phyloP scores from a whole-genome alignment of 2,797 vertebrate species.

The Synanceia verrucosa region DNA sequence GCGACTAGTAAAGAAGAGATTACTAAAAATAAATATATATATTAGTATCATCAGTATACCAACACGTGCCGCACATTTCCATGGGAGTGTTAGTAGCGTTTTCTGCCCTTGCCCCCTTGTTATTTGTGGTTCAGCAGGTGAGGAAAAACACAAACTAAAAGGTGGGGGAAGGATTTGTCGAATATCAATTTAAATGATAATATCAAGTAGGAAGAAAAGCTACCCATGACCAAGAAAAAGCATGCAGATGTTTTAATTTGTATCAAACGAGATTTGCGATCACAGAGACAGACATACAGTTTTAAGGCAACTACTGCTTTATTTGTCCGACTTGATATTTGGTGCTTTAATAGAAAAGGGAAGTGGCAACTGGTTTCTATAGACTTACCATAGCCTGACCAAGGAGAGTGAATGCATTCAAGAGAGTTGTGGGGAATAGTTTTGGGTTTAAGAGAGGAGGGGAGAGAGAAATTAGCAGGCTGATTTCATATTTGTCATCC shows the following conservation, averaged over 20 bases:
- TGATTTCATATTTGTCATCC: constrained; percentile 62
- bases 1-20: not conserved
- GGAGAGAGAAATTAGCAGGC: constrained; percentile 77
- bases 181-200: constrained; percentile 20
- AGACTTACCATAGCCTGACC: constrained; percentile 98
- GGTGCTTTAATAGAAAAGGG: constrained; percentile 47
- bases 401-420: constrained; percentile 90
- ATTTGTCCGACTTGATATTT: constrained; percentile 71
- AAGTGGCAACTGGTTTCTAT: constrained; percentile 66
- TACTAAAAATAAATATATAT: constrained; percentile 8
- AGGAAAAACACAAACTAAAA: constrained; percentile 37
- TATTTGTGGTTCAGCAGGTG: constrained; percentile 21
- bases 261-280: constrained; percentile 16
- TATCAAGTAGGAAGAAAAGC: constrained; percentile 66
- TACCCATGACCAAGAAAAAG: constrained; percentile 42
- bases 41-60: not conserved
- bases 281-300: constrained; percentile 13
- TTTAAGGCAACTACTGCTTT: constrained; percentile 26
- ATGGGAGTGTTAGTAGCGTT: constrained; percentile 46
- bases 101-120: constrained; percentile 1
- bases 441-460: constrained; percentile 79
- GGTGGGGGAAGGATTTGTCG: constrained; percentile 11
- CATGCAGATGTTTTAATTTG: constrained; percentile 58
- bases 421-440: constrained; percentile 89
- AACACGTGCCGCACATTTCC: constrained; percentile 6